Evolutionary conservation across 1,140 invertebrate genomes (phyloP).

Genomic region (Delia radicum): DNA sequence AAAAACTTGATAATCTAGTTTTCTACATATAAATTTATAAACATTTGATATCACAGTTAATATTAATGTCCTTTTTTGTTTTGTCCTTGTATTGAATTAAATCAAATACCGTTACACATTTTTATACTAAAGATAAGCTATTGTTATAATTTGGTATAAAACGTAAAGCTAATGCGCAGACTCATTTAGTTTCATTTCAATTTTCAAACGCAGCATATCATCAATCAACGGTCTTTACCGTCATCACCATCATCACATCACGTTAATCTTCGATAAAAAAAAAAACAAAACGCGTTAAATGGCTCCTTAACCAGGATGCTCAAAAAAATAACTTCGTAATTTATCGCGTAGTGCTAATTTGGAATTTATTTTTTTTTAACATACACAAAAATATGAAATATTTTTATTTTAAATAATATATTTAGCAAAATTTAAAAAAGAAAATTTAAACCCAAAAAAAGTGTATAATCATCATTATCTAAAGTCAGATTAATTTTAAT

Average conservation of each 20-base stretch:
- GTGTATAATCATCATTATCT: neutral
- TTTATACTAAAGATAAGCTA: neutral
- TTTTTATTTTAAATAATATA: too few species aligned
- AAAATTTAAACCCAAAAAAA: neutral
- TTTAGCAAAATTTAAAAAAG: neutral
- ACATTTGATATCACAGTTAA: neutral
- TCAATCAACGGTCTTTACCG: slow-evolving; percentile 29
- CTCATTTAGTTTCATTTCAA: slow-evolving; percentile 56
- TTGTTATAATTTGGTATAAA: slow-evolving; percentile 40
- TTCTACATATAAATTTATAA: neutral
- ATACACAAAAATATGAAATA: too few species aligned
- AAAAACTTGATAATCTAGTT: slow-evolving; percentile 52
- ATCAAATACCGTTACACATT: neutral
- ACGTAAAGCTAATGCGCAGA: slow-evolving; percentile 47
- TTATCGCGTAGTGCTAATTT: neutral
- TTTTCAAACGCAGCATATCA: slow-evolving; percentile 49
- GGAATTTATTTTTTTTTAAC: neutral
- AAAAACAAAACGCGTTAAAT: neutral
- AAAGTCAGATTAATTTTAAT: slow-evolving; percentile 46
- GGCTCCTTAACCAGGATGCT: neutral
- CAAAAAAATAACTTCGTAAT: too few species aligned
- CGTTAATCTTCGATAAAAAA: too few species aligned
- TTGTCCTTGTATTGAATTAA: neutral
- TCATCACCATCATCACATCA: neutral
- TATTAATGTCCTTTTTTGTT: neutral